phyloP scores from a whole-genome alignment of 2,113 vertebrate species.

The Ceuthmochares aereus region DNA sequence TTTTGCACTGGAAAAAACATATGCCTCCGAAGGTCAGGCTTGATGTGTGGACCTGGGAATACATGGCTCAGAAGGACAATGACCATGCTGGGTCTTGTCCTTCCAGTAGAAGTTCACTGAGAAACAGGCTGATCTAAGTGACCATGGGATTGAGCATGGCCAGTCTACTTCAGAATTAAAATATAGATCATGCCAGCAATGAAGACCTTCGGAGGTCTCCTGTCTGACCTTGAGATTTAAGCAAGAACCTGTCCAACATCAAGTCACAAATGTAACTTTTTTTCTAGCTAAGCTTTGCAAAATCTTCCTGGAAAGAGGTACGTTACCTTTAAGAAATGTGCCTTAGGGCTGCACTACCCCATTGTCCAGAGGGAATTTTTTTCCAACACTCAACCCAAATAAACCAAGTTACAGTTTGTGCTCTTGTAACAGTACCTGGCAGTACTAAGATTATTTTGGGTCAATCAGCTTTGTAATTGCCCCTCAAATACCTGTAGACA shows the following conservation, averaged over 20 bases:
- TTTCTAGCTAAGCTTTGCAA: not conserved
- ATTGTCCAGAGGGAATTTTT: not conserved
- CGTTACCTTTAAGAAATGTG: not conserved
- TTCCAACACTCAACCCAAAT: not conserved
- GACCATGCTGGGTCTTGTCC: not conserved
- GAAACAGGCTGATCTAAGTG: not conserved
- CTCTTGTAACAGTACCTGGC: not conserved
- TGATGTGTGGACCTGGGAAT: not conserved
- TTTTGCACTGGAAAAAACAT: not conserved
- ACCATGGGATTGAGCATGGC: not conserved
- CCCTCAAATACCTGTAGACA: not conserved
- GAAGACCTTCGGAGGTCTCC: not conserved
- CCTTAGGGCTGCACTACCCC: not conserved
- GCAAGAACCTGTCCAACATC: not conserved
- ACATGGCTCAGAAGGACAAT: not conserved
- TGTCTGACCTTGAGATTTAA: not conserved
- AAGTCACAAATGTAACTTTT: not conserved
- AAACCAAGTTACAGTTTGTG: not conserved
- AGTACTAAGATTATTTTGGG: not conserved
- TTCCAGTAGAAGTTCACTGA: not conserved
- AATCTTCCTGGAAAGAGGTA: not conserved
- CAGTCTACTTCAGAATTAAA: not conserved
- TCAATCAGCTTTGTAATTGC: not conserved
- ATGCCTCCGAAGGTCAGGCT: not conserved
- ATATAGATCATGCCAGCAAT: not conserved